Evolutionary conservation across 1,140 invertebrate genomes (phyloP), one percentile per base, ranked within the genome.

Genomic region (Cataglyphis hispanica): DNA sequence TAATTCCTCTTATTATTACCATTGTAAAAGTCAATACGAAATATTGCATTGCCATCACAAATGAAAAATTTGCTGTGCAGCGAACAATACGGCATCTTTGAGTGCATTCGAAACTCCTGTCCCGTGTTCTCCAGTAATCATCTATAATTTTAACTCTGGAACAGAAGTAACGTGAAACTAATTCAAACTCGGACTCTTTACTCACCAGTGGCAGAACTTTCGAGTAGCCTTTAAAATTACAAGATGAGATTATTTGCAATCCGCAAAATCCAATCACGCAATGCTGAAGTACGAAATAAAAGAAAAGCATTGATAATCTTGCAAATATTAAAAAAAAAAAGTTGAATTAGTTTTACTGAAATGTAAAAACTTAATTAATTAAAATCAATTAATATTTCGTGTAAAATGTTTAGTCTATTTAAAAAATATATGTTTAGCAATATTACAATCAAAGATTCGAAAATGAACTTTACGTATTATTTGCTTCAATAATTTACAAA

Each of bases 111-210:
- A 81, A 81, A 81, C 77, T 72, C 22, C 22, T 40, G 66, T 60
- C 19, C 19, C 25, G 19, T 6, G 31, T 56, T 81, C 66, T 70
- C 34, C 37, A 27, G 8, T 53, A 40, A 27, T 37, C 61, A 40
- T 6, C 25, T 85, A 78, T 85, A 80, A 43, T 66, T 85, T 78
- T 85, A 53, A 50, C n/a, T 66, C 22, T 25, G 25, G 13, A 77
- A 76, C 40, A 22, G 31, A 67, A 43, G 31, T 50, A 84, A 76
- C 56, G 3, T 19, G 61, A 76, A 75, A 66, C 50, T 84, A 75
- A 84, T 84, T 76, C 40, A 67, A 86, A 76, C 43, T n/a, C 34
- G 10, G 43, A 84, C 43, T 75, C 22, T 86, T 84, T 67, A 50
- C 40, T 34, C 34, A 27, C 43, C 58, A 64, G n/a, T 22, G 31